Base-by-base conservation (phyloP, 2,888 invertebrate genomes). In the Morpho achilles region DNA sequence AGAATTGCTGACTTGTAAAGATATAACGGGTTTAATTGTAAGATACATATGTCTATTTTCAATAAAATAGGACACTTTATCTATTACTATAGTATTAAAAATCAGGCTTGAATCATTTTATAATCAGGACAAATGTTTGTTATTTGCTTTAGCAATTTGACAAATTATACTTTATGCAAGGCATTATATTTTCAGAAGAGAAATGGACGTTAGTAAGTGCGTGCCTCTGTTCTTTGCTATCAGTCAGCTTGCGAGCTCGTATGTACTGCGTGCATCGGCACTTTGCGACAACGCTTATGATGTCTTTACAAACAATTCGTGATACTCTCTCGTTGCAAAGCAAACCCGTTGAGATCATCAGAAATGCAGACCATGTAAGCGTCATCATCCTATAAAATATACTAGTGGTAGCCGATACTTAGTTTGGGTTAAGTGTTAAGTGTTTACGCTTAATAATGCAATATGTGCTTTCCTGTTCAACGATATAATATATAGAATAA, bases 291-390 rank as follows among this genome's bases (percentile, higher is more conserved):
- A 45, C 67, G 6, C 45, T 85, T 44, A 65, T 81, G 2, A 64
- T 62, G 2, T 65, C 77, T 0, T 58, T 87, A 43, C 84, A 80
- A 41, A 68, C 75, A 0, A 70, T 81, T 7, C 70, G 88, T 0
- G 88, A 90, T 64, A 75, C 77, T 7, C 77, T 89, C 39, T 77
- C 87, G 6, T 64, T 87, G 62, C 73, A 75, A 16, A 84, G 81
- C 3, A 83, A 85, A 57, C 82, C 87, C 0, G 76, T 70, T 1
- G 85, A 89, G 2, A 77, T 80, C 50, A 79, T 90, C 44, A 75
- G 76, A 58, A 82, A 78, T 59, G 77, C 82, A 32, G 77, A 82
- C 52, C 72, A 76, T 66, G 87, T 87, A 39, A 70, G 80, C 67
- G 16, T 16, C 16, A 44, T 22, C 43, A 16, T 42, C 8, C 8